Evolutionary conservation across 2,113 vertebrate species (phyloP).

Genomic region (Ammospiza nelsoni): DNA sequence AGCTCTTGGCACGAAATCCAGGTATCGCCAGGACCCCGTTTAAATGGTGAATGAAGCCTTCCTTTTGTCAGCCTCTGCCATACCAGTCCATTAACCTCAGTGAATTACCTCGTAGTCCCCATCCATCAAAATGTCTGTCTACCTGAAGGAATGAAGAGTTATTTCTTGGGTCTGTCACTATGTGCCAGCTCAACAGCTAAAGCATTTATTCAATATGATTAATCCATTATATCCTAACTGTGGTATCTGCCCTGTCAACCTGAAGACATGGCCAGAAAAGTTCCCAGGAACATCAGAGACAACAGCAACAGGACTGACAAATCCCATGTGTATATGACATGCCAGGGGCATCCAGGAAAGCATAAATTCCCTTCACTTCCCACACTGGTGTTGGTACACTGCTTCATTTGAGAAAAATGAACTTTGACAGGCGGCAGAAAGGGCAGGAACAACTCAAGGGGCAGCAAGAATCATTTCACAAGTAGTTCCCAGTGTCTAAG

Average conservation of each 20-base stretch:
- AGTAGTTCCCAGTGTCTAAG: background rate
- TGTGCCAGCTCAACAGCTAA: background rate
- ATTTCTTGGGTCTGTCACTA: constrained; percentile 21
- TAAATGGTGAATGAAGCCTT: constrained; percentile 17
- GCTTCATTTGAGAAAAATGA: background rate
- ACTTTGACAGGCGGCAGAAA: background rate
- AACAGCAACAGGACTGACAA: background rate
- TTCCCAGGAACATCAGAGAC: background rate
- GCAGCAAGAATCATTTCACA: background rate
- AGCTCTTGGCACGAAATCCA: background rate
- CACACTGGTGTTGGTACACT: background rate
- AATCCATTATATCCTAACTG: constrained; percentile 5
- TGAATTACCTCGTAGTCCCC: background rate
- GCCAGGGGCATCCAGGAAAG: background rate
- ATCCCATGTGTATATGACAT: accelerated
- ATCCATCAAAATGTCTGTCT: constrained; percentile 34
- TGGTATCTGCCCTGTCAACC: background rate
- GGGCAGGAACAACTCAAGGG: background rate
- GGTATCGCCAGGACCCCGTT: background rate
- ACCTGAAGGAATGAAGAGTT: constrained; percentile 34
- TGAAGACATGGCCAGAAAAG: background rate
- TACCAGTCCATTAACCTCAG: constrained; percentile 16
- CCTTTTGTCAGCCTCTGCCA: background rate
- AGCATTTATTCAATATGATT: constrained; percentile 36
- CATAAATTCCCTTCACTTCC: background rate